Conservation (phyloP, 2,888 invertebrate species). For the Timandra comae region DNA sequence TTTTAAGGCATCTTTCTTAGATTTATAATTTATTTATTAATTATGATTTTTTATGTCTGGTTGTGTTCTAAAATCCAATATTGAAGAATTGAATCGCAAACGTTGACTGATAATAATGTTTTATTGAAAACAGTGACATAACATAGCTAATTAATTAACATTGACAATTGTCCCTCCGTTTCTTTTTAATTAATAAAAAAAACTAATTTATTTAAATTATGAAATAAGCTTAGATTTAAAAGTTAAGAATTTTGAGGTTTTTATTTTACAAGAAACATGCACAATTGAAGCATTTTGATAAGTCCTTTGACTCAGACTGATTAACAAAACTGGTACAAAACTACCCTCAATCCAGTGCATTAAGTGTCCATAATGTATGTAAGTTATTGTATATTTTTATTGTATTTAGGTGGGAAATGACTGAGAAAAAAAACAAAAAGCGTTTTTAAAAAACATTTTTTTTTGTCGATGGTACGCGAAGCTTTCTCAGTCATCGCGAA, state of each 20-base stretch:
- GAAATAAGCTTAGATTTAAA: conserved; percentile 27
- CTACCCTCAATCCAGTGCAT: conserved; percentile 65
- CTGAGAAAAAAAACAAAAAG: too few species aligned
- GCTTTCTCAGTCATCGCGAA: conserved; percentile 31
- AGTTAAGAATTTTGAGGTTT: conserved; percentile 8
- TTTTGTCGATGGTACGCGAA: conserved; percentile 1
- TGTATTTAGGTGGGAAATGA: conserved; percentile 31
- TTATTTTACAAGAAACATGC: conserved; percentile 42
- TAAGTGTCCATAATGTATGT: conserved; percentile 55
- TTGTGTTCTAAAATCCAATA: too few species aligned
- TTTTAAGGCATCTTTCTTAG: too few species aligned
- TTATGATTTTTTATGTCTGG: too few species aligned
- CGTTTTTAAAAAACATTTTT: too few species aligned
- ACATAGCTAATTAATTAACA: too few species aligned
- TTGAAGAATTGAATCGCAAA: too few species aligned
- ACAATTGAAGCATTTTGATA: conserved; percentile 50
- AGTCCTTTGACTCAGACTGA: conserved; percentile 45
- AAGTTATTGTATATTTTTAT: conserved; percentile 65
- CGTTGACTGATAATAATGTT: too few species aligned
- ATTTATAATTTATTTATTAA: too few species aligned
- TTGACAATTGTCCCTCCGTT: conserved; percentile 47
- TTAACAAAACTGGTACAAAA: conserved; percentile 67
- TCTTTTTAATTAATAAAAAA: conserved; percentile 46
- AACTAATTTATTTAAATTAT: conserved; percentile 55
- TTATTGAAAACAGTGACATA: too few species aligned